Base-by-base conservation (phyloP, 1,140 invertebrate species). In the Eupristina koningsbergeri region DNA sequence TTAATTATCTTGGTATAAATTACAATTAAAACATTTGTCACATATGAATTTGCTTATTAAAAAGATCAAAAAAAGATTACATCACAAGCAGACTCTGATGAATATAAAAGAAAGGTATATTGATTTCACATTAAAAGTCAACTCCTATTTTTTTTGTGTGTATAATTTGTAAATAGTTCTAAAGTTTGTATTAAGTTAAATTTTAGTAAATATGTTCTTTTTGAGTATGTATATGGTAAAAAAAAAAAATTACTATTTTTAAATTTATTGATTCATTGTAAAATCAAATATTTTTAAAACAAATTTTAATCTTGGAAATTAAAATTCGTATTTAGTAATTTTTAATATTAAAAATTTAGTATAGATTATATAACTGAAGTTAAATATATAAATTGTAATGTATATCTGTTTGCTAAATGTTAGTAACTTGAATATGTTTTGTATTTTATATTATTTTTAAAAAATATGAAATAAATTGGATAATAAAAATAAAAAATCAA, bases 131-230 rank as follows among this genome's bases (percentile, higher is more conserved):
- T 79, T 58, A 50, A 63, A 84, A 83, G 64, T 81, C 84, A 81
- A 86, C 78, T 71, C 34, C 79, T 45, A 86, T 63, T 78, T 85
- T 87, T 86, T 87, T 82, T 86, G 82, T 89, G 88, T 89, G 88
- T 88, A 89, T 89, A 89, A 87, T 89, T 88, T 89, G 88, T 89
- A 89, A 86, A 89, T 89, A 89, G 84, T 81, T 53, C 41, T 45
- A 29, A 63, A 9, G 29, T 69, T 82, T n/a, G 45, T 39, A 75
- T 26, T 75, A 64, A 36, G n/a, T 64, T 75, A 45, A n/a, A 41
- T 75, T 9, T 22, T 64, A n/a, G n/a, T n/a, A n/a, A n/a, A n/a
- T n/a, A n/a, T n/a, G n/a, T n/a, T n/a, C n/a, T n/a, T 34, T 31
- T 0, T 34, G 3, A 13, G 34, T 3, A 64, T 63, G n/a, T 64